phyloP scores from a whole-genome alignment of 2,888 invertebrate genomes.

The Mylabris sibirica region DNA sequence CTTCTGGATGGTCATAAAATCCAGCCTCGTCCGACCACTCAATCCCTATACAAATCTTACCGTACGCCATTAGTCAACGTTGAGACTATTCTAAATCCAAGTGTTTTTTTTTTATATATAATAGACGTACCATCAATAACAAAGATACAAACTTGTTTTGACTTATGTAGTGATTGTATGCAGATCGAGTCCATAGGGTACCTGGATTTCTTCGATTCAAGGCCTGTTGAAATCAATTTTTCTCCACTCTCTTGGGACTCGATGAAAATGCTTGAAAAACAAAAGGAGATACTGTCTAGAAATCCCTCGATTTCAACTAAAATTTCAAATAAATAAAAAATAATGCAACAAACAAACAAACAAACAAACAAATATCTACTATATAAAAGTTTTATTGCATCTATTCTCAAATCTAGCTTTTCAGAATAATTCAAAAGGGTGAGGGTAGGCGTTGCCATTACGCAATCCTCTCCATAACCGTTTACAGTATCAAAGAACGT shows the following conservation, averaged over 20 bases:
- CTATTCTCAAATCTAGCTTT: not conserved
- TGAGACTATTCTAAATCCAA: slow-evolving; percentile 5
- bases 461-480: slow-evolving; percentile 11
- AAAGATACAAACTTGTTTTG: not conserved
- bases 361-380: not conserved
- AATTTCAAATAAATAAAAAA: not conserved
- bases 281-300: not conserved
- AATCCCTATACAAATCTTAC: slow-evolving; percentile 12
- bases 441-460: slow-evolving; percentile 10
- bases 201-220: slow-evolving; percentile 1
- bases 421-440: slow-evolving; percentile 10
- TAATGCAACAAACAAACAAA: not conserved
- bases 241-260: not conserved
- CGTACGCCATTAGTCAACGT: slow-evolving; percentile 11
- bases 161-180: slow-evolving; percentile 13
- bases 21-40: slow-evolving; percentile 17
- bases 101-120: not conserved
- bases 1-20: slow-evolving; percentile 24
- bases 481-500: slow-evolving; percentile 17
- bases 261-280: not conserved
- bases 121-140: slow-evolving; percentile 12
- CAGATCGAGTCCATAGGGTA: slow-evolving; percentile 14
- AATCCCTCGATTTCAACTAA: not conserved
- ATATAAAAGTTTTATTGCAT: not conserved
- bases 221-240: not conserved